A percentile compares a stretch with the other conserved stretches of the same genome.
phyloP scores from a whole-genome alignment of 2,888 invertebrate genomes.

The Cataglyphis livida region DNA sequence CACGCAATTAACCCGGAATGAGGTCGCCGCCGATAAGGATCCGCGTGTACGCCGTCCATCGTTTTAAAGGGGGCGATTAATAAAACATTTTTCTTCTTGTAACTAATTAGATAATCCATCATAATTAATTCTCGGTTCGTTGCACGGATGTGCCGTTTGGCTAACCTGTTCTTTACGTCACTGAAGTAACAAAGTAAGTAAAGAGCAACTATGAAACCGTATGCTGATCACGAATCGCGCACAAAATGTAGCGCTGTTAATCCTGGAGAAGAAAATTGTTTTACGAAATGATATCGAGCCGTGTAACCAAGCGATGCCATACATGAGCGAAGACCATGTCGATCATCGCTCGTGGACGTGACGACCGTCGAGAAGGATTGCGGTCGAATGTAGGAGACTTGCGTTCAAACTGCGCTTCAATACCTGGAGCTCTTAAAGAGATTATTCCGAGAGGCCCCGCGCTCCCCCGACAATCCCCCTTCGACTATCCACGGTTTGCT shows the following conservation, averaged over 20 bases:
- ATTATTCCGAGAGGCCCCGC: slow-evolving; percentile 69
- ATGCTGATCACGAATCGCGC: background rate
- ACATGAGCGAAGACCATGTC: slow-evolving; percentile 14
- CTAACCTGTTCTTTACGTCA: slow-evolving; percentile 13
- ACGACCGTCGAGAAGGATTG: slow-evolving; percentile 56
- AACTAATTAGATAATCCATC: slow-evolving; percentile 47
- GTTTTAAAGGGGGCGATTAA: slow-evolving; percentile 30
- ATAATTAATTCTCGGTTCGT: slow-evolving; percentile 41
- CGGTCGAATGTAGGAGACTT: slow-evolving; percentile 62
- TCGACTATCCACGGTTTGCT: slow-evolving; percentile 67
- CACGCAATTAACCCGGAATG: slow-evolving; percentile 65
- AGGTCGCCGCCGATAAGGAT: slow-evolving; percentile 50
- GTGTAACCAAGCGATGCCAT: background rate
- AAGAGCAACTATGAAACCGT: slow-evolving; percentile 3
- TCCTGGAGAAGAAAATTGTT: background rate
- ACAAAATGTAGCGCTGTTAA: slow-evolving; percentile 2
- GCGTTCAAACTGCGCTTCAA: slow-evolving; percentile 62
- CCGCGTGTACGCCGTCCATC: slow-evolving; percentile 15
- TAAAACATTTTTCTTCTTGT: slow-evolving; percentile 8
- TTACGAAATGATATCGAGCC: slow-evolving; percentile 15
- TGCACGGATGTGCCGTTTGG: background rate
- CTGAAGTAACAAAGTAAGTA: slow-evolving; percentile 20
- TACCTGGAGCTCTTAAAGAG: slow-evolving; percentile 71
- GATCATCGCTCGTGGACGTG: slow-evolving; percentile 13
- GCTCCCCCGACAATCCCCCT: slow-evolving; percentile 55